These are phyloP conservation scores for Phengaris alcon DNA, from an alignment of 2,888 invertebrate genomes.

Conservation along the genomic window DNA sequence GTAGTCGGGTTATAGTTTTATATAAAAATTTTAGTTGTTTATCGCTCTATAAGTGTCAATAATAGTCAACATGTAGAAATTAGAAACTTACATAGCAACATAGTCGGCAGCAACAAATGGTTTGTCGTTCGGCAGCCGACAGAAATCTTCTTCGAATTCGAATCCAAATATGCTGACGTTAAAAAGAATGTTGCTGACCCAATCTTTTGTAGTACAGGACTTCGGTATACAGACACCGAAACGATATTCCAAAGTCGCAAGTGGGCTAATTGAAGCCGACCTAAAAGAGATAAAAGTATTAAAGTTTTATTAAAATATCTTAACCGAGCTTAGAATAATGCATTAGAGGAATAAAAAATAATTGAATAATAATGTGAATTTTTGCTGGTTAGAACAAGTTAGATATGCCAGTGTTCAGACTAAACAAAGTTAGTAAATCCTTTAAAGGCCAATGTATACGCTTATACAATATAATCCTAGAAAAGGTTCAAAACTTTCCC, in stretches of 20 bases:
- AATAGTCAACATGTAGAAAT: not conserved
- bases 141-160: constrained; percentile 50
- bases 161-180: constrained; percentile 45
- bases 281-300: constrained; percentile 32
- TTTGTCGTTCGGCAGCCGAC: constrained; percentile 62
- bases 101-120: constrained; percentile 62
- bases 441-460: too few relatives aligned
- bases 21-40: not conserved
- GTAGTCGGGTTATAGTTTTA: too few relatives aligned
- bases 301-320: too few relatives aligned
- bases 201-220: constrained; percentile 52
- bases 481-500: too few relatives aligned
- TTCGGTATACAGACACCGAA: constrained; percentile 61
- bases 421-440: too few relatives aligned
- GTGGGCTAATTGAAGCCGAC: constrained; percentile 30
- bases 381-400: too few relatives aligned
- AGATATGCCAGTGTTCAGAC: too few relatives aligned
- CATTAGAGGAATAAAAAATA: not conserved
- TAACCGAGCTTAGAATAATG: not conserved
- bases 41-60: not conserved
- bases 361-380: not conserved
- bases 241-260: constrained; percentile 38
- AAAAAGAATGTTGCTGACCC: constrained; percentile 45
- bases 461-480: too few relatives aligned
- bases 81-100: constrained; percentile 57